Base-by-base conservation (phyloP, 2,113 vertebrate genomes). In the Psilopogon haemacephalus region DNA sequence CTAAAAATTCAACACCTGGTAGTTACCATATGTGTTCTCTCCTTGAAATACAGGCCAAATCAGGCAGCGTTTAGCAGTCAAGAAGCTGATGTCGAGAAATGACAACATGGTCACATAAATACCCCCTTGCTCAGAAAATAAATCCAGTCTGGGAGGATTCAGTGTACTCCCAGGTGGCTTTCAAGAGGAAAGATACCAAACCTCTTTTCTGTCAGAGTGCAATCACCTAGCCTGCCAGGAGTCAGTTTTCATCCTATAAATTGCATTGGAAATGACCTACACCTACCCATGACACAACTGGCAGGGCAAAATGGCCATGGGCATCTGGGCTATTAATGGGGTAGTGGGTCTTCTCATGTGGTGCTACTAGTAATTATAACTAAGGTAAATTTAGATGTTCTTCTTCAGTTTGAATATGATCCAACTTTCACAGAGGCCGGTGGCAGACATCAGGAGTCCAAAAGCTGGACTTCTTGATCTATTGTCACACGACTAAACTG, bases 231-330 rank as follows among this genome's bases (percentile, higher is more conserved):
- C 28, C 32, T 78, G 21, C 13, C 35, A 69, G 48, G 6, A 59
- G 4, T 3, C 11, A n/a, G 9, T 35, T 75, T 69, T 78, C 15
- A 24, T 52, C 3, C 12, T 50, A 62, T 3, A 55, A 33, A 50
- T 26, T 56, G 6, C 62, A 46, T 26, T 10, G 60, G 52, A 37
- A n/a, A 56, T 12, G 4, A n/a, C 5, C 5, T 58, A 17, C 20
- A 63, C 5, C 6, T 65, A 20, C 12, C 5, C 20, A 62, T 0
- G 0, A 27, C 7, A 37, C 2, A 84, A 12, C 0, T n/a, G 18
- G 3, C 12, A 46, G 17, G 6, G 15, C 16, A 81, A 63, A 68
- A 16, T 2, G 1, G 5, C 14, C 6, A 24, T 10, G 5, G 35
- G 4, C 3, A 46, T 11, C 9, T 44, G 19, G 1, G 4, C 48